Evolutionary conservation across 92 coral and sea anemone genomes (phyloP).

Genomic region (Parazoanthus darwini): DNA sequence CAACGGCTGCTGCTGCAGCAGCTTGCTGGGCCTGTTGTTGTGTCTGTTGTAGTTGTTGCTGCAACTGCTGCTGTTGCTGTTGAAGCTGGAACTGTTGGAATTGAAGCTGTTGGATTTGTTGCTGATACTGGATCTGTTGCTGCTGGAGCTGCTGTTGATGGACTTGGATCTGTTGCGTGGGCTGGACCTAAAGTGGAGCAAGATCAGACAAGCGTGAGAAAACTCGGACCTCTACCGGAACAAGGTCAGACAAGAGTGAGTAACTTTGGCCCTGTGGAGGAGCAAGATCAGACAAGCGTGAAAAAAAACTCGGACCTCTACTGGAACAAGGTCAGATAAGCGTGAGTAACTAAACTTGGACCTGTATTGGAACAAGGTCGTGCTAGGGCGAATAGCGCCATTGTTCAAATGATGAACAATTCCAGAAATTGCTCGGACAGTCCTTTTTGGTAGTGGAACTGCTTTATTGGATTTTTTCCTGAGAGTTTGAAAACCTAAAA

Average conservation of each 20-base stretch:
- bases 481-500: too few species aligned
- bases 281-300: neutral
- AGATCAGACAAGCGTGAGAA: neutral
- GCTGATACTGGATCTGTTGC: conserved; percentile 87
- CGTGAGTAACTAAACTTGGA: neutral
- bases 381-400: too few species aligned
- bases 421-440: too few species aligned
- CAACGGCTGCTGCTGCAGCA: conserved; percentile 55
- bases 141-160: conserved; percentile 84
- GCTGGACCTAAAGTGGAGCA: conserved; percentile 26
- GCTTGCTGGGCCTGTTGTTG: conserved; percentile 59
- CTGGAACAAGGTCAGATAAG: too few species aligned
- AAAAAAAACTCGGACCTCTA: too few species aligned
- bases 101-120: conserved; percentile 92
- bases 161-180: conserved; percentile 54
- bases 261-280: neutral
- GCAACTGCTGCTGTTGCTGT: conserved; percentile 88
- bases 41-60: conserved; percentile 84
- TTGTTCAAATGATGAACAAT: too few species aligned
- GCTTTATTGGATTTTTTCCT: too few species aligned
- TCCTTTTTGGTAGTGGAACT: too few species aligned
- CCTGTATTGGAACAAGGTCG: too few species aligned
- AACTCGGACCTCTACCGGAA: neutral
- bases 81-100: conserved; percentile 86
- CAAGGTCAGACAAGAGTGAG: neutral